These are phyloP conservation scores for Rousettus madagascariensis DNA, from an alignment of 2,797 vertebrate species.

Conservation along the genomic window DNA sequence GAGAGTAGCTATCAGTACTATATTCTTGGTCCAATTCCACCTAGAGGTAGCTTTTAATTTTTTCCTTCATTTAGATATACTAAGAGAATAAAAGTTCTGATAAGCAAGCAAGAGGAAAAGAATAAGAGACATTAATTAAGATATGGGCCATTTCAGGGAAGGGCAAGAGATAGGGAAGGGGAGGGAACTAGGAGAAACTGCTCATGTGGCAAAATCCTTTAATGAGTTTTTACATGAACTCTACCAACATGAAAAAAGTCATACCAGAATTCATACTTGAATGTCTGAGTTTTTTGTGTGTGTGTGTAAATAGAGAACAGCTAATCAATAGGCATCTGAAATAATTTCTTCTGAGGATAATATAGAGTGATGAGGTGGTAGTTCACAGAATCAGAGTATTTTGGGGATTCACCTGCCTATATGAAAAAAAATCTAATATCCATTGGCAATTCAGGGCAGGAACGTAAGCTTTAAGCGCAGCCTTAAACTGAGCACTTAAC, in stretches of 20 bases:
- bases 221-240: not conserved
- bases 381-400: not conserved
- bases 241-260: not conserved
- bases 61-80: slow-evolving; percentile 19
- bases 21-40: not conserved
- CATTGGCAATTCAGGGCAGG: not conserved
- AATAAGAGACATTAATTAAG: slow-evolving; percentile 26
- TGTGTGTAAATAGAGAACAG: not conserved
- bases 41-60: slow-evolving; percentile 3
- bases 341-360: not conserved
- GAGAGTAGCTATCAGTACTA: not conserved
- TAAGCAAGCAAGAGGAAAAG: not conserved
- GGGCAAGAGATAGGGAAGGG: not conserved
- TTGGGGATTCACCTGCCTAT: not conserved
- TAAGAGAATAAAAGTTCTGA: slow-evolving; percentile 8
- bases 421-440: not conserved
- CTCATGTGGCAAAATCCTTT: not conserved
- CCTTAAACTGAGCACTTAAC: not conserved
- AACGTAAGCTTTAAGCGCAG: not conserved
- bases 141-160: not conserved
- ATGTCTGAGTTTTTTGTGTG: not conserved
- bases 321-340: not conserved
- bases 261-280: not conserved
- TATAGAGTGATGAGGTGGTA: not conserved
- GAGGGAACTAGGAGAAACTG: not conserved